phyloP scores from a whole-genome alignment of 2,113 vertebrate species.

The Sander lucioperca region DNA sequence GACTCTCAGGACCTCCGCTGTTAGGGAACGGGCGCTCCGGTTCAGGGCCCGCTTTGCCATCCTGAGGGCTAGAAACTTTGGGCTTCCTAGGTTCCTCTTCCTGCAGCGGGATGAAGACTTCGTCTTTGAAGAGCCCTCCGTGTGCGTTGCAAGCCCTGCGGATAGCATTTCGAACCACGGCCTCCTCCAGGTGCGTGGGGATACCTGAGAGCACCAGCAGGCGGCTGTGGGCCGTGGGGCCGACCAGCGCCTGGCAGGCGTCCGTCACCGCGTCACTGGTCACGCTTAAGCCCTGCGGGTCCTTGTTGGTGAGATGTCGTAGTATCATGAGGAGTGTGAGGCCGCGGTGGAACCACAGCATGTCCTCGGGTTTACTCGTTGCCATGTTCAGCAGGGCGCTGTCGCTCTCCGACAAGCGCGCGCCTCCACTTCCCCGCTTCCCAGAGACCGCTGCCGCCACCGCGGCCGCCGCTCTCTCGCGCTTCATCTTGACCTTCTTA shows the following conservation, averaged over 20 bases:
- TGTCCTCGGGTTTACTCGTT: conserved; percentile 96
- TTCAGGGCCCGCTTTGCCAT: conserved; percentile 81
- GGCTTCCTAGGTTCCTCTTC: conserved; percentile 90
- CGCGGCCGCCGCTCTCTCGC: conserved; percentile 89
- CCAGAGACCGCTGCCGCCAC: conserved; percentile 81
- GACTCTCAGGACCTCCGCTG: conserved; percentile 87
- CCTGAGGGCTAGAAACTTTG: conserved; percentile 82
- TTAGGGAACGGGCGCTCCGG: conserved; percentile 82
- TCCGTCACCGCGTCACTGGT: conserved; percentile 95
- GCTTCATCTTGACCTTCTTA: conserved; percentile 98
- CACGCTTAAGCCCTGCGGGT: conserved; percentile 93
- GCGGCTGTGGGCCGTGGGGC: conserved; percentile 93
- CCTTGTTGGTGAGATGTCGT: conserved; percentile 92
- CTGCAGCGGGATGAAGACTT: conserved; percentile 96
- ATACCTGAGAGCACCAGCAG: conserved; percentile 96
- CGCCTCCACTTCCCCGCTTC: conserved; percentile 84
- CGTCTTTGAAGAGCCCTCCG: conserved; percentile 95
- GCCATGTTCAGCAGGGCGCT: conserved; percentile 90
- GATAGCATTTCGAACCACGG: conserved; percentile 91
- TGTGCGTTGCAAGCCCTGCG: conserved; percentile 95
- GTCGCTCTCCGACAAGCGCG: conserved; percentile 86
- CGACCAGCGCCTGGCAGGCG: conserved; percentile 94
- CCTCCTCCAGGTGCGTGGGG: conserved; percentile 95
- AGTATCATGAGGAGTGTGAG: conserved; percentile 97
- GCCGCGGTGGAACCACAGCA: conserved; percentile 98